Conservation (phyloP, 2,888 invertebrate genomes). For the Polymixis lichenea region DNA sequence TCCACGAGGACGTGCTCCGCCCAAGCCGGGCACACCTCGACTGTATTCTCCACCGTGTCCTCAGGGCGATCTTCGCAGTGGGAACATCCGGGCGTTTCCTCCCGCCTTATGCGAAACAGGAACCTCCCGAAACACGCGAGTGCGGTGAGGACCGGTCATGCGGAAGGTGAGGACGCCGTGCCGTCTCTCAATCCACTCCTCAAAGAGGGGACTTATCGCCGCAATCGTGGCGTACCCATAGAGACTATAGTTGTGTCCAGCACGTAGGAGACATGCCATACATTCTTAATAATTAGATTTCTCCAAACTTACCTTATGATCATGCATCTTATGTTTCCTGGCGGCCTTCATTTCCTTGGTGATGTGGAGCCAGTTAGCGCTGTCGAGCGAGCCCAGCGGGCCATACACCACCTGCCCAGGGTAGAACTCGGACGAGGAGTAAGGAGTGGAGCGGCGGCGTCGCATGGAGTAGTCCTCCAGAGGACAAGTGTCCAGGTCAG, state of each 20-base stretch:
- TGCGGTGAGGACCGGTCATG: no score
- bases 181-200: no score
- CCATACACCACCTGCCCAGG: constrained; percentile 92
- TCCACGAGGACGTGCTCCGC: no score
- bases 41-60: no score
- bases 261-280: neutral
- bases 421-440: constrained; percentile 87
- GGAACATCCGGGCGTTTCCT: no score
- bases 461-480: constrained; percentile 94
- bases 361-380: constrained; percentile 95
- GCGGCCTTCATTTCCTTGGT: constrained; percentile 93
- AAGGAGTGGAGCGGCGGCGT: constrained; percentile 89
- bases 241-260: neutral
- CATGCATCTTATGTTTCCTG: constrained; percentile 90
- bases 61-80: no score
- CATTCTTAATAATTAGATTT: neutral
- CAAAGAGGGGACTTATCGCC: no score
- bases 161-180: no score
- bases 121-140: no score
- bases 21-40: no score
- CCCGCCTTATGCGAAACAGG: no score
- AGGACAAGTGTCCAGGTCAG: constrained; percentile 92
- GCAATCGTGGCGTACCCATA: no score
- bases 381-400: constrained; percentile 93
- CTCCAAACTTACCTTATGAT: constrained; percentile 85